Evolutionary conservation across 2,113 vertebrate genomes (phyloP).

Genomic region (Probosciger aterrimus): DNA sequence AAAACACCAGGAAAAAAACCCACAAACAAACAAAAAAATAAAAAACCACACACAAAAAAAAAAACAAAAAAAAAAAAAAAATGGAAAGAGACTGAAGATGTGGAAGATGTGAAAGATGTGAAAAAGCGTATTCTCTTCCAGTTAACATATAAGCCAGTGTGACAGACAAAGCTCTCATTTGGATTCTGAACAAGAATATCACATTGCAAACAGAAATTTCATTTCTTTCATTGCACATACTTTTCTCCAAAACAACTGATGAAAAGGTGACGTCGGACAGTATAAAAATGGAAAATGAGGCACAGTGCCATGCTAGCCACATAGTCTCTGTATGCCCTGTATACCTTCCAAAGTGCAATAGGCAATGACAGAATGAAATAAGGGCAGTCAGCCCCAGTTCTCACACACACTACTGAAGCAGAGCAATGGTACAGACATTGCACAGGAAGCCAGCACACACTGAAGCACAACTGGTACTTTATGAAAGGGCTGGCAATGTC

Average conservation of each 20-base stretch:
- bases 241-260: not conserved
- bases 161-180: not conserved
- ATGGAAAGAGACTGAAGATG: not conserved
- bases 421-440: not conserved
- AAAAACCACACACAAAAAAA: too few relatives aligned
- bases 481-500: not conserved
- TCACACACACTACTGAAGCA: not conserved
- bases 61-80: not conserved
- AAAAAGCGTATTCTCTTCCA: not conserved
- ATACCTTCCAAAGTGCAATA: not conserved
- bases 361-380: slow-evolving; percentile 4
- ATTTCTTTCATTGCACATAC: not conserved
- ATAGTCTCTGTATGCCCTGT: not conserved
- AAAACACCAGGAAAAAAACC: not conserved
- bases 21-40: too few relatives aligned
- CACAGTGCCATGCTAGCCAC: not conserved
- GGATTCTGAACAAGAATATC: not conserved
- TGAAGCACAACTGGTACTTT: not conserved
- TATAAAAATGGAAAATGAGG: not conserved
- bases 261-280: not conserved
- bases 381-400: not conserved
- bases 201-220: not conserved
- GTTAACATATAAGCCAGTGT: not conserved
- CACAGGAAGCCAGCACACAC: not conserved
- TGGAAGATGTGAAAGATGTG: not conserved